These are phyloP conservation scores for Gopherus flavomarginatus DNA, from an alignment of 2,113 vertebrate genomes.

Conservation along the genomic window DNA sequence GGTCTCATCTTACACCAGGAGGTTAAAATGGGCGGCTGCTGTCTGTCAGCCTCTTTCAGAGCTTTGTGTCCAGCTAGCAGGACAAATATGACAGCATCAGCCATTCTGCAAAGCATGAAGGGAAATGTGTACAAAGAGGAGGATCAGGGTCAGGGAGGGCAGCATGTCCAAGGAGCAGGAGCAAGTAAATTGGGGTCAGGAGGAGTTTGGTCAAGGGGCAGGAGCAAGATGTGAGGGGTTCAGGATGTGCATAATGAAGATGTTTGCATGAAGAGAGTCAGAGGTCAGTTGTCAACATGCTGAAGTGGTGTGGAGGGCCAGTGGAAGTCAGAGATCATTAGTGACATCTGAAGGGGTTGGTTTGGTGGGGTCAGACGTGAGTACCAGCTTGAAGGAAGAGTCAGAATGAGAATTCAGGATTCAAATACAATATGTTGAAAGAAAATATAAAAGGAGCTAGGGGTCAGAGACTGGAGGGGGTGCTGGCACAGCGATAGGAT, in stretches of 20 bases:
- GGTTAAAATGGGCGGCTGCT: not conserved
- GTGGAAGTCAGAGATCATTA: not conserved
- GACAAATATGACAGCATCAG: not conserved
- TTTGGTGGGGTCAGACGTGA: not conserved
- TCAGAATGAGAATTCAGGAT: not conserved
- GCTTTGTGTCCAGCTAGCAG: not conserved
- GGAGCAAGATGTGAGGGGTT: not conserved
- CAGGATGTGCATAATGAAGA: not conserved
- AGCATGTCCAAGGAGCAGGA: fast-evolving
- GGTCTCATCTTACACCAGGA: fast-evolving
- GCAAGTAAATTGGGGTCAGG: not conserved
- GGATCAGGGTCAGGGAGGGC: not conserved
- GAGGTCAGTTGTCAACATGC: not conserved
- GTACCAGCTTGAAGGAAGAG: not conserved
- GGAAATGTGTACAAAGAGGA: not conserved
- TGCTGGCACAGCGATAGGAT: not conserved
- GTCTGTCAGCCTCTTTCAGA: not conserved
- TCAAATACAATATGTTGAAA: not conserved
- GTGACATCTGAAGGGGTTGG: not conserved
- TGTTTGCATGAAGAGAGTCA: not conserved
- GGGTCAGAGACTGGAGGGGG: not conserved
- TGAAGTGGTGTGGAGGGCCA: not conserved
- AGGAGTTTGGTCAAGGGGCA: fast-evolving
- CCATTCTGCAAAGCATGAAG: not conserved
- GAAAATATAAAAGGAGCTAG: not conserved